Percentiles rank a stretch among this genome's conserved stretches.
These are phyloP conservation scores for Loripinus fragilis DNA, from an alignment of 2,888 invertebrate species.

Conservation along the genomic window DNA sequence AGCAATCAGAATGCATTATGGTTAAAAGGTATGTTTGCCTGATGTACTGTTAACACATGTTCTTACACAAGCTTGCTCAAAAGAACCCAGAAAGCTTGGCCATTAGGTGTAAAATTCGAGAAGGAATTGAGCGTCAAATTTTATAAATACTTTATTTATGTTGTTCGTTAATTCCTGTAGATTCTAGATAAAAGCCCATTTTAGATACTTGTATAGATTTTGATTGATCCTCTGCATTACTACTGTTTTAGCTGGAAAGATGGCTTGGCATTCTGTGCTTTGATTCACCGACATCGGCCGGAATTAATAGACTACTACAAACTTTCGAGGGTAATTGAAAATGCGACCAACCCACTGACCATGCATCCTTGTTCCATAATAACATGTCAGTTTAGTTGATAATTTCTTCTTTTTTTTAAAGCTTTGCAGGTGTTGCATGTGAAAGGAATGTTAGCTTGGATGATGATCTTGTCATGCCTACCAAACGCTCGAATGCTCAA, in stretches of 20 bases:
- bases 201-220: not conserved
- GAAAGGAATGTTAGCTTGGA: not conserved
- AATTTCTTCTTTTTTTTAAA: conserved; percentile 1
- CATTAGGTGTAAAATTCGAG: no score
- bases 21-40: no score
- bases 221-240: not conserved
- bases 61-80: no score
- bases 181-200: no score
- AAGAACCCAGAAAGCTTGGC: no score
- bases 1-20: no score
- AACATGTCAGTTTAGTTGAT: conserved; percentile 14
- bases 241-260: conserved; percentile 94
- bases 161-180: no score
- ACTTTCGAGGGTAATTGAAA: conserved; percentile 90
- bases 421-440: conserved; percentile 21
- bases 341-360: not conserved
- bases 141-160: no score
- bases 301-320: conserved; percentile 99
- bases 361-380: conserved; percentile 4
- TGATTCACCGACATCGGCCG: conserved; percentile 99
- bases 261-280: conserved; percentile 99
- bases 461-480: no score
- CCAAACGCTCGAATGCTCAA: no score
- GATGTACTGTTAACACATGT: no score
- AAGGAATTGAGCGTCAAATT: no score